Evolutionary conservation across 2,888 invertebrate genomes (phyloP).

Genomic region (Lamellibrachia columna): DNA sequence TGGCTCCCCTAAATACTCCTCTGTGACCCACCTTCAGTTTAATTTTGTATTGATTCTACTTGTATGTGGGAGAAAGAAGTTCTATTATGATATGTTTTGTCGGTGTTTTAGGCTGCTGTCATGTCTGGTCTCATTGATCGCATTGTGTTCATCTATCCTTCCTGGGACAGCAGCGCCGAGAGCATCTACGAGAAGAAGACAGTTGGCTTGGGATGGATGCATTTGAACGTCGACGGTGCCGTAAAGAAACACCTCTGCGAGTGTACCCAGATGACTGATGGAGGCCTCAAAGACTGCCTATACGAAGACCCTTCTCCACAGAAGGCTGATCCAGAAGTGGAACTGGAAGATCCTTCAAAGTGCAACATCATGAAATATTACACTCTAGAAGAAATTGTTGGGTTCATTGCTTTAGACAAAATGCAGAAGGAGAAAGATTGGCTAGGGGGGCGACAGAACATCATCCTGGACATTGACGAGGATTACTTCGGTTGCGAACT

Average conservation of each 20-base stretch:
- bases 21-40: no score
- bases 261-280: constrained; percentile 16
- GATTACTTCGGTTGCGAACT: constrained; percentile 1
- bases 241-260: constrained; percentile 20
- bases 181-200: neutral
- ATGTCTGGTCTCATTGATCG: constrained; percentile 27
- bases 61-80: neutral
- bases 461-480: neutral
- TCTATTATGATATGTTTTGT: neutral
- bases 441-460: neutral
- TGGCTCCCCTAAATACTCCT: no score
- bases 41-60: no score
- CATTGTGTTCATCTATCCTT: constrained; percentile 34
- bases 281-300: neutral
- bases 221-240: neutral
- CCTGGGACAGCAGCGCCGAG: constrained; percentile 28
- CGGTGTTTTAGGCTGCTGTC: constrained; percentile 30
- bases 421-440: neutral
- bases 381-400: neutral
- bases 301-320: constrained; percentile 13
- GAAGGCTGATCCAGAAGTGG: neutral
- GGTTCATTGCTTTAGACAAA: neutral
- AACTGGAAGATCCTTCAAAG: neutral
- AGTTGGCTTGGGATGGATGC: neutral
- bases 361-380: neutral